A percentile compares a stretch with the other conserved stretches of the same genome.
phyloP scores from a whole-genome alignment of 2,888 invertebrate species.

The Brachyptera putata region DNA sequence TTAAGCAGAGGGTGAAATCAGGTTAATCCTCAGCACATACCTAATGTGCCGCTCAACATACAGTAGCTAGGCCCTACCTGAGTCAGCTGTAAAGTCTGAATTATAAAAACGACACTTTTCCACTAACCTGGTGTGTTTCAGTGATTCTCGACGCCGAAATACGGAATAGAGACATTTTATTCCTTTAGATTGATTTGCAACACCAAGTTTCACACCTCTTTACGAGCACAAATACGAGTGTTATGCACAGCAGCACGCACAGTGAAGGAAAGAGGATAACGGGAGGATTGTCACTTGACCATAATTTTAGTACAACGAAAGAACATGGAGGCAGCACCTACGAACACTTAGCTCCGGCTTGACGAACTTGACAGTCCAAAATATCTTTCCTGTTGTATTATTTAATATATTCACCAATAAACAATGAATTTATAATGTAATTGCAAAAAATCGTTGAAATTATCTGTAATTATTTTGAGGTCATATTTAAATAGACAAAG shows the following conservation, averaged over 20 bases:
- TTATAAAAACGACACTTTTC: too few relatives aligned
- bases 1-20: slow-evolving; percentile 2
- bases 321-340: background rate
- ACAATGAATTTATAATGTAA: too few relatives aligned
- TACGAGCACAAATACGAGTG: background rate
- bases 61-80: background rate
- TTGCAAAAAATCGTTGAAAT: too few relatives aligned
- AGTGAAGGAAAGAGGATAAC: background rate
- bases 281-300: background rate
- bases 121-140: slow-evolving; percentile 51
- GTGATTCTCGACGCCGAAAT: slow-evolving; percentile 58
- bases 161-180: slow-evolving; percentile 62
- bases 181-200: background rate
- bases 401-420: too few relatives aligned
- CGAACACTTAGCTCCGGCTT: too few relatives aligned
- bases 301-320: background rate
- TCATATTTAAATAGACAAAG: too few relatives aligned
- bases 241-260: background rate
- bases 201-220: background rate
- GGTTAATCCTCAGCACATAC: too few relatives aligned
- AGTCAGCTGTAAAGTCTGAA: background rate
- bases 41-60: background rate
- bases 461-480: too few relatives aligned
- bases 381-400: background rate
- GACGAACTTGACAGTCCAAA: too few relatives aligned